These are phyloP conservation scores for Actenoides lindsayi DNA, from an alignment of 2,113 vertebrate species.

Conservation along the genomic window DNA sequence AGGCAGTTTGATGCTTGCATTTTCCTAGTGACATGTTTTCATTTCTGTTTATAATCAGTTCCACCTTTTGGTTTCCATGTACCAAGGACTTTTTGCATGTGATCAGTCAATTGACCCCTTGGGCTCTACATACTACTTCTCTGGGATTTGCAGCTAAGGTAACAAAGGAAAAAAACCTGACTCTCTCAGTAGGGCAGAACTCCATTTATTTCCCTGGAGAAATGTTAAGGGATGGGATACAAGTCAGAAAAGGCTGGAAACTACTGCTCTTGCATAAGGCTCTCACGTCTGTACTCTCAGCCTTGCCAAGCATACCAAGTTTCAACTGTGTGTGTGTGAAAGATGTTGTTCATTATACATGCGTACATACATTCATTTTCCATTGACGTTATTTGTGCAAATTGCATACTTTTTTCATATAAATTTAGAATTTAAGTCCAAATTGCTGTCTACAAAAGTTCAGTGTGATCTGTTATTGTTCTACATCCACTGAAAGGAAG, in stretches of 20 bases:
- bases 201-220: constrained; percentile 19
- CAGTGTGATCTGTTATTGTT: not conserved
- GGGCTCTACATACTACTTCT: not conserved
- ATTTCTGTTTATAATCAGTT: constrained; percentile 51
- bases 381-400: not conserved
- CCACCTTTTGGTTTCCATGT: constrained; percentile 14
- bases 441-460: not conserved
- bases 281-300: not conserved
- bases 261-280: not conserved
- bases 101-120: not conserved
- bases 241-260: constrained; percentile 17
- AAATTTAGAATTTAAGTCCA: not conserved
- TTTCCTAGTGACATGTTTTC: constrained; percentile 4
- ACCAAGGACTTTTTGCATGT: not conserved
- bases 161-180: not conserved
- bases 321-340: not conserved
- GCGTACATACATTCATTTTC: not conserved
- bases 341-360: not conserved
- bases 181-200: not conserved
- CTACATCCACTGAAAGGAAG: not conserved
- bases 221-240: not conserved
- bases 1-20: not conserved
- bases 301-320: not conserved
- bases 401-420: not conserved
- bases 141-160: constrained; percentile 24